These are phyloP conservation scores for Bovichtus variegatus DNA, from an alignment of 2,797 vertebrate genomes.

Conservation along the genomic window DNA sequence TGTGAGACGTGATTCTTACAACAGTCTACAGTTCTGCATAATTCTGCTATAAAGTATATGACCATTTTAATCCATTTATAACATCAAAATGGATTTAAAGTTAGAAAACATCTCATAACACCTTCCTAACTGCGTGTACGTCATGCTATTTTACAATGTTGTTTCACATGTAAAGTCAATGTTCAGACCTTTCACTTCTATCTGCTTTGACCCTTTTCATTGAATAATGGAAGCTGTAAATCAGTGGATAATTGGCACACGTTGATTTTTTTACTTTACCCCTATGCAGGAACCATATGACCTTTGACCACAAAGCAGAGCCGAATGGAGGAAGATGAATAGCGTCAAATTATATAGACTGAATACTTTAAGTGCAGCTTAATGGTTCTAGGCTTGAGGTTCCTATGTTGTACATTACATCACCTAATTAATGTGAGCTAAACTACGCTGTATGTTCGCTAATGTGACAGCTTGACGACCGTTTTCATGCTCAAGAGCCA, in stretches of 20 bases:
- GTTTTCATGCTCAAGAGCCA: conserved; percentile 41
- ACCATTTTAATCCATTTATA: conserved; percentile 7
- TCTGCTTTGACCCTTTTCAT: conserved; percentile 16
- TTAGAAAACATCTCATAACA: conserved; percentile 27
- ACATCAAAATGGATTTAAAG: conserved; percentile 24
- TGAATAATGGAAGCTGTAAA: conserved; percentile 40
- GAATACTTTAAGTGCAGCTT: conserved; percentile 57
- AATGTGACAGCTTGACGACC: conserved; percentile 71
- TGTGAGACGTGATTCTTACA: conserved; percentile 38
- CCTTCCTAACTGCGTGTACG: not conserved
- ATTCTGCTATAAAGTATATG: conserved; percentile 34
- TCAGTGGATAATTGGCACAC: conserved; percentile 20
- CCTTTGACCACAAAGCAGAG: conserved; percentile 39
- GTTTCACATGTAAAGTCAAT: conserved; percentile 8
- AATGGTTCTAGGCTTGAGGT: conserved; percentile 53
- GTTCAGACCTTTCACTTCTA: not conserved
- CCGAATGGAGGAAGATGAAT: conserved; percentile 44
- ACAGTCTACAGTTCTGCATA: conserved; percentile 32
- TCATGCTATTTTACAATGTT: conserved; percentile 31
- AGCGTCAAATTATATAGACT: conserved; percentile 49
- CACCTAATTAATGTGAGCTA: conserved; percentile 70
- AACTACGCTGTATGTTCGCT: conserved; percentile 29
- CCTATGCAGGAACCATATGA: conserved; percentile 29
- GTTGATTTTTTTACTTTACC: conserved; percentile 37
- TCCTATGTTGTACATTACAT: conserved; percentile 68